These are phyloP conservation scores for Urechis unicinctus DNA, from an alignment of 2,888 invertebrate genomes.

Conservation along the genomic window DNA sequence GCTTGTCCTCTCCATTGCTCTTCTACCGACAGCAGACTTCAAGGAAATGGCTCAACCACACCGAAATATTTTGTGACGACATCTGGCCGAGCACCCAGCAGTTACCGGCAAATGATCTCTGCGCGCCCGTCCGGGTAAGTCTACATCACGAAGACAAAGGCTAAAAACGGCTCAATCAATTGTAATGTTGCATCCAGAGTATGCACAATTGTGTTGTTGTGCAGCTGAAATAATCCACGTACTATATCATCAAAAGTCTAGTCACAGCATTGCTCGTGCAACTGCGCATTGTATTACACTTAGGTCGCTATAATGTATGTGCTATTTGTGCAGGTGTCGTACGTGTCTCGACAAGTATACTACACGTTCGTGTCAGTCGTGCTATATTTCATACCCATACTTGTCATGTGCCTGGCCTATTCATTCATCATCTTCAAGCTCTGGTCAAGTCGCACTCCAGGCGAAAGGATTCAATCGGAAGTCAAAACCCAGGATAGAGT, in stretches of 20 bases:
- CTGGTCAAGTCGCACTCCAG: constrained; percentile 48
- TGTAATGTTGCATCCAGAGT: no score
- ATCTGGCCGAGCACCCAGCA: constrained; percentile 29
- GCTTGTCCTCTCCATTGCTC: constrained; percentile 56
- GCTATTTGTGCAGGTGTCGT: not conserved
- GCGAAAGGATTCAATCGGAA: constrained; percentile 43
- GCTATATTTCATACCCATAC: constrained; percentile 71
- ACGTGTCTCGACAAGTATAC: constrained; percentile 60
- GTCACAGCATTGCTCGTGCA: no score
- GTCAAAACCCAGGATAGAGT: constrained; percentile 38
- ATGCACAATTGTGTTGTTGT: no score
- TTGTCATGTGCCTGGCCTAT: constrained; percentile 68
- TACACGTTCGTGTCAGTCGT: constrained; percentile 72
- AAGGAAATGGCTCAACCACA: constrained; percentile 47
- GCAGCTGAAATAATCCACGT: no score
- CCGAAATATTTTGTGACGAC: constrained; percentile 71
- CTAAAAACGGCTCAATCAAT: no score
- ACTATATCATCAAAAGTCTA: no score
- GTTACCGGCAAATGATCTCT: no score
- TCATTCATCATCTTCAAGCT: constrained; percentile 67
- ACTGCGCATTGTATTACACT: no score
- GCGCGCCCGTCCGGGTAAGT: no score
- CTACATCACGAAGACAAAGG: no score
- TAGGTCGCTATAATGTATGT: not conserved
- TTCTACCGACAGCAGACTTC: constrained; percentile 34